Conservation (phyloP, 2,888 invertebrate species). For the Camponotus fellah region DNA sequence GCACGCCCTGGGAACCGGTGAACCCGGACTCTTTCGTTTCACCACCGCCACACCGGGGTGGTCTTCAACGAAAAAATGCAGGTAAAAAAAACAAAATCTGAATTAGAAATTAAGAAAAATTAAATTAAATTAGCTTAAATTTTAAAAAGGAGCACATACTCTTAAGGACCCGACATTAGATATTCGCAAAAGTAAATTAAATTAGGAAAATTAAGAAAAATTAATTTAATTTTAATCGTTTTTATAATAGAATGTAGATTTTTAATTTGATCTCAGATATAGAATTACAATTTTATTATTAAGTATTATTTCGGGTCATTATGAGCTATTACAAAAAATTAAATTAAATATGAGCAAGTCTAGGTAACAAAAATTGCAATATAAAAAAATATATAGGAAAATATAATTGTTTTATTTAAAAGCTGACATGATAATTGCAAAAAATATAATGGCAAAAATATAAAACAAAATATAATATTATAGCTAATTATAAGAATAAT, state of each 20-base stretch:
- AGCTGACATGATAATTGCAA: neutral
- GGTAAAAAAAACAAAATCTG: slow-evolving; percentile 57
- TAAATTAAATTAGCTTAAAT: slow-evolving; percentile 48
- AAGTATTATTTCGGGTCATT: slow-evolving; percentile 9
- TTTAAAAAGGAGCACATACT: neutral
- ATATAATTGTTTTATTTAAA: neutral
- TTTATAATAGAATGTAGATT: neutral
- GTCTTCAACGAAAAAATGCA: slow-evolving; percentile 49
- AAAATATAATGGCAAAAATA: neutral
- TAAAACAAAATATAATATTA: slow-evolving; percentile 4
- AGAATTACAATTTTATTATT: neutral
- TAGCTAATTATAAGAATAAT: neutral
- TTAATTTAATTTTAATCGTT: neutral
- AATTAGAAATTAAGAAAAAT: slow-evolving; percentile 67
- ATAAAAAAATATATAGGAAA: neutral
- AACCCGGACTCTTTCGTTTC: slow-evolving; percentile 34
- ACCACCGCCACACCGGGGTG: slow-evolving; percentile 50
- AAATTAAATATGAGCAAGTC: neutral
- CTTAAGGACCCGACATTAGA: neutral
- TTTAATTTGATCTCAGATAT: neutral
- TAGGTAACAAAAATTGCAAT: slow-evolving; percentile 10
- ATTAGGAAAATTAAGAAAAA: neutral
- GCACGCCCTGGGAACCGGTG: neutral
- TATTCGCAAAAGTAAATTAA: neutral
- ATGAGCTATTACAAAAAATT: neutral